These are phyloP conservation scores for Podarcis siculus DNA, from an alignment of 2,797 vertebrate genomes.

Conservation along the genomic window DNA sequence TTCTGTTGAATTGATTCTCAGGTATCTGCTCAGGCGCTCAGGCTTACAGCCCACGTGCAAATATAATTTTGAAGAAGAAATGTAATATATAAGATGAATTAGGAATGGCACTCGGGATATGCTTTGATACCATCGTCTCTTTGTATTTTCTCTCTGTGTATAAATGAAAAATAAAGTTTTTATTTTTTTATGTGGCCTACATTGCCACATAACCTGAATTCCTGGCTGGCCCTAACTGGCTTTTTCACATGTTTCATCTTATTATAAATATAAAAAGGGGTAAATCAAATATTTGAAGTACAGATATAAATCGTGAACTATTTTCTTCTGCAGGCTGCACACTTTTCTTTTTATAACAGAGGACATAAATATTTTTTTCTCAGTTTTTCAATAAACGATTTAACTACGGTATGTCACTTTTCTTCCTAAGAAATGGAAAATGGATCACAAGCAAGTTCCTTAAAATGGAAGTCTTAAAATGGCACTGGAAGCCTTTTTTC, in stretches of 20 bases:
- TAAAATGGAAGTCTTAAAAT: no score
- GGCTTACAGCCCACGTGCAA: neutral
- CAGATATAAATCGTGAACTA: neutral
- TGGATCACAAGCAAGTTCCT: neutral
- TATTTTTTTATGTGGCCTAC: neutral
- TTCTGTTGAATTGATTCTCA: neutral
- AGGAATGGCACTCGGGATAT: no score
- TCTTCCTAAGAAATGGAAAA: neutral
- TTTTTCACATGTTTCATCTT: neutral
- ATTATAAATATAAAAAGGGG: neutral
- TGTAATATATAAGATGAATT: no score
- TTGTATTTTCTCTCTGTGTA: no score
- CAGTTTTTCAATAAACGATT: neutral
- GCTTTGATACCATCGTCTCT: no score
- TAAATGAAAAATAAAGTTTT: no score
- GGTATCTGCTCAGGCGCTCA: no score
- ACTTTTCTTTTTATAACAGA: neutral
- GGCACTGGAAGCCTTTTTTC: neutral
- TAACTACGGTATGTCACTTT: neutral
- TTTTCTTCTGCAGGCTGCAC: neutral
- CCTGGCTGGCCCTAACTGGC: neutral
- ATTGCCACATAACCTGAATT: neutral
- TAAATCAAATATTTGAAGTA: neutral
- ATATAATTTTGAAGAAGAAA: no score
- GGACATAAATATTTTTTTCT: neutral